Base-by-base conservation (phyloP, 1,140 invertebrate genomes). In the Doryteuthis pealeii region DNA sequence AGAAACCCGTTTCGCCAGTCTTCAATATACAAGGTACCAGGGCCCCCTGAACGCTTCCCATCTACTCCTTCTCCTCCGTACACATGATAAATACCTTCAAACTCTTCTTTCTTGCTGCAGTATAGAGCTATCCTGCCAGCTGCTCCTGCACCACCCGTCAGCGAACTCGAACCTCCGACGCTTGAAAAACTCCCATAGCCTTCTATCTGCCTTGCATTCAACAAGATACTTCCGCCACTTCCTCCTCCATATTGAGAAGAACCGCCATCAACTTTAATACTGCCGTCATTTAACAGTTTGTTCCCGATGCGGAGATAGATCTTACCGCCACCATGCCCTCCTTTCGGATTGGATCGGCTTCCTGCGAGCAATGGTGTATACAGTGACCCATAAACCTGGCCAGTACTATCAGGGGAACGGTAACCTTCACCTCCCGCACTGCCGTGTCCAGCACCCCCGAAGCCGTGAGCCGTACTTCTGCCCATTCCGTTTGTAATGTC, bases 151-250 rank as follows among this genome's bases (percentile, higher is more conserved):
- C 83, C 83, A 76, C 79, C 77, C 18, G 31, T 72, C 66, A 65
- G 68, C 71, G 31, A 72, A 18, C 80, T 75, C 28, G 69, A 58
- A 32, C 83, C 83, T n/a, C 83, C 83, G 62, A 77, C 72, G 30
- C 74, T 77, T 8, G 81, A 80, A 33, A 84, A 78, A n/a, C 65
- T 67, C 0, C 83, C 83, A 71, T 80, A 82, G 5, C 82, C 83
- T 74, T 84, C 79, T 67, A 84, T 80, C 32, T 73, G 58, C 26
- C 76, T 78, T 3, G 81, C 71, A 58, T 81, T 74, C n/a, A 84
- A 78, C 76, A 79, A 75, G 12, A 84, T 82, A 72, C 80, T 83
- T 4, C 83, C 83, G 5, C 80, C 83, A 75, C 83, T 84, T 15
- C 83, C 83, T 14, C 80, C 82, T 49, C 83, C 83, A 67, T 76